Conservation (phyloP, 2,113 vertebrate species). For the Camelus dromedarius region DNA sequence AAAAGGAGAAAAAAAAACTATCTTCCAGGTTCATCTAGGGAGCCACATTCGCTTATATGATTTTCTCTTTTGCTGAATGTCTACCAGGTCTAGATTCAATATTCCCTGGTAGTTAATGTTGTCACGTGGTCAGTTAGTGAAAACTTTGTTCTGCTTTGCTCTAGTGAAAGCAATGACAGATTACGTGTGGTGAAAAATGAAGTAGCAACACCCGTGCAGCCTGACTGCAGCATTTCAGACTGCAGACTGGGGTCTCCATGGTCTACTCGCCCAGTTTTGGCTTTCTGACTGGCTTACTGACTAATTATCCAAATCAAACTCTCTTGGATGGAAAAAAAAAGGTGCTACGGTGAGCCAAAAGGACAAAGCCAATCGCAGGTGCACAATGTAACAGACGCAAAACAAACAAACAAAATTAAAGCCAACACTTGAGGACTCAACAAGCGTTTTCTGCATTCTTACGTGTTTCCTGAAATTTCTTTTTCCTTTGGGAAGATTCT, state of each 20-base stretch:
- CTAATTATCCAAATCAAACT: neutral
- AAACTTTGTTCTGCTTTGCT: neutral
- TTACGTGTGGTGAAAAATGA: neutral
- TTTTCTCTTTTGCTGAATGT: neutral
- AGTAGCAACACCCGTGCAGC: no score
- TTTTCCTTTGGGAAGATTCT: neutral
- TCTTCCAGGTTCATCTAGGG: neutral
- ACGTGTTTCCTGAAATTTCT: neutral
- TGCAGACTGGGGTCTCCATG: neutral
- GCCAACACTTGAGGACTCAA: neutral
- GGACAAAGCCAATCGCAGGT: neutral
- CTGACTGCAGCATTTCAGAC: neutral
- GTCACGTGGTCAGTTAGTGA: neutral
- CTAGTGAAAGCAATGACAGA: neutral
- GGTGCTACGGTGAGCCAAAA: neutral
- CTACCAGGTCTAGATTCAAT: neutral
- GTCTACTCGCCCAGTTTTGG: neutral
- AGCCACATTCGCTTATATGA: neutral
- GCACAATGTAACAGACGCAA: neutral
- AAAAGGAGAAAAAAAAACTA: neutral
- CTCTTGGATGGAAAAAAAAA: neutral
- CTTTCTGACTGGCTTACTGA: neutral
- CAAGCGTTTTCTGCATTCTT: neutral
- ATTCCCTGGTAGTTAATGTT: neutral
- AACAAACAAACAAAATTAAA: neutral